Evolutionary conservation across 64 coral and sea anemone species (phyloP).

Genomic region (Pocillopora damicornis): DNA sequence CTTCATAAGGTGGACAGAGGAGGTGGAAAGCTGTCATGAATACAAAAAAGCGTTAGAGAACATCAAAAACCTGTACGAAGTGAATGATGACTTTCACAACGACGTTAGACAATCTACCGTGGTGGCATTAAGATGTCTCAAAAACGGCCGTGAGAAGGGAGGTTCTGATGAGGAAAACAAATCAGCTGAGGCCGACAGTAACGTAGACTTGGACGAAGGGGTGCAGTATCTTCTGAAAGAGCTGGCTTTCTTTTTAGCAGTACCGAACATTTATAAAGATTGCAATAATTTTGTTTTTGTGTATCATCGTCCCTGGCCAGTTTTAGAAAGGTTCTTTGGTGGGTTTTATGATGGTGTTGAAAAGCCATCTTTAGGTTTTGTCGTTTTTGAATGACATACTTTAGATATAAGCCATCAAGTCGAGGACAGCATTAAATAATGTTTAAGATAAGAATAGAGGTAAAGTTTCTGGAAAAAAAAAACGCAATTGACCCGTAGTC

Average conservation of each 20-base stretch:
- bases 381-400: no score
- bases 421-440: no score
- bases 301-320: slow-evolving; percentile 9
- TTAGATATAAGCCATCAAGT: no score
- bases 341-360: no score
- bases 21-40: slow-evolving; percentile 48
- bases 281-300: slow-evolving; percentile 75
- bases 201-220: slow-evolving; percentile 67
- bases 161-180: neutral
- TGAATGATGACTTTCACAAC: slow-evolving; percentile 50
- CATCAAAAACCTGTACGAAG: slow-evolving; percentile 60
- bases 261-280: slow-evolving; percentile 56
- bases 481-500: no score
- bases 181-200: neutral
- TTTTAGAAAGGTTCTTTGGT: no score
- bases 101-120: slow-evolving; percentile 56
- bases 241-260: slow-evolving; percentile 51
- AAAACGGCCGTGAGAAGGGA: slow-evolving; percentile 45
- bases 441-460: no score
- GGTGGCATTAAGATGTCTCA: slow-evolving; percentile 56
- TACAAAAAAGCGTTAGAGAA: slow-evolving; percentile 40
- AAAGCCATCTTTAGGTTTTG: no score
- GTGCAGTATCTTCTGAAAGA: slow-evolving; percentile 74
- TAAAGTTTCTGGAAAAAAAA: no score
- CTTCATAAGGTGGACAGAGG: slow-evolving; percentile 71